Evolutionary conservation across 2,797 vertebrate genomes (phyloP), one percentile per base, ranked within the genome.

Genomic region (Diplodus puntazzo): DNA sequence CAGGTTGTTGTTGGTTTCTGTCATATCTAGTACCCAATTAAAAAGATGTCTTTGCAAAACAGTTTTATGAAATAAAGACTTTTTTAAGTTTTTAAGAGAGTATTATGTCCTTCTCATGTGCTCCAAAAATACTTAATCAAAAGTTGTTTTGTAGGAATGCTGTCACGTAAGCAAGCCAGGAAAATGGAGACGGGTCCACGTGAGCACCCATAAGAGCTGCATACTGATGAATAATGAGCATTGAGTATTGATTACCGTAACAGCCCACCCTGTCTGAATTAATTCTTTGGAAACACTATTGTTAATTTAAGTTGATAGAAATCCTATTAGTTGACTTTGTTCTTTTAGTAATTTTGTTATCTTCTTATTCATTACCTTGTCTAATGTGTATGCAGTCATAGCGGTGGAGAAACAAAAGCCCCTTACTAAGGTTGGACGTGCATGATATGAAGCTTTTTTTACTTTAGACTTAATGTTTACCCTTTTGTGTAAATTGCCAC

Each of bases 401-500:
- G 69, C 42, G 20, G 23, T 59, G 43, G 23, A 63, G 11, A 48
- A 70, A 45, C 27, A 11, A 11, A 45, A 17, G 1, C 49, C 49
- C 27, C 43, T 11, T 17, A 17, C 17, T 60, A 2, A 4, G 34
- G 11, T 18, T 67, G 21, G 48, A 76, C 60, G 34, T 11, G 53
- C n/a, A 59, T 12, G 23, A 23, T 48, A 55, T 60, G 9, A 39
- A 39, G 25, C 23, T 18, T 60, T 55, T 11, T 77, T 27, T n/a
- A 23, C 2, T 12, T 34, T 13, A 48, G 10, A 21, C 30, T 70
- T 43, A 2, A 54, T 25, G 25, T 79, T 76, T 78, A 63, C n/a
- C 7, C 23, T 69, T 63, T 57, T 43, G 42, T 39, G 39, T 39
- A 39, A 39, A 39, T 66, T 50, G 25, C 68, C 54, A 69, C 3